Base-by-base conservation (phyloP, 2,888 invertebrate species). In the Ceramica pisi region DNA sequence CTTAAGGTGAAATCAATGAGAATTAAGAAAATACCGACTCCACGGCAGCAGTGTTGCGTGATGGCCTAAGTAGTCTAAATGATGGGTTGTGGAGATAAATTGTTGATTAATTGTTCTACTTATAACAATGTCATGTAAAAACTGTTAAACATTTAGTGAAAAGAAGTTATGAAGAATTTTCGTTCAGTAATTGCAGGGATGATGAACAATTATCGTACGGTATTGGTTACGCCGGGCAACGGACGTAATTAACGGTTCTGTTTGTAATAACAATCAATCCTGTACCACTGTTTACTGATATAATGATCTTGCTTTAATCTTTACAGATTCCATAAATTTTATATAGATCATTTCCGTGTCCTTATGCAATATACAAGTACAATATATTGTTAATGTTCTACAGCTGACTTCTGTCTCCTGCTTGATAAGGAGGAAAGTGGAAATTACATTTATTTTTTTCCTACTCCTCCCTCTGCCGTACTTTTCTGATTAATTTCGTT, bases 1-100 rank as follows among this genome's bases (percentile, higher is more conserved):
- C 86, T 87, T 88, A 84, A 89, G 88, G 92, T 90, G 93, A 93
- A 92, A 92, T 89, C 91, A 87, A 87, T 92, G 88, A 85, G 88
- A 89, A 86, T 86, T 80, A 84, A 83, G 81, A 86, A 85, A 88
- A 87, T 88, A 87, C 86, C 75, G 86, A 82, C 82, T 83, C 82
- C 78, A 73, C 86, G 67, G 77, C 76, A 59, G 79, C 82, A 84
- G 72, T 86, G 88, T 92, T 87, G 92, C 92, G 90, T 92, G 92
- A 83, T 89, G 80, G 83, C 83, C 72, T 84, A 38, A 57, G 14
- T 57, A 82, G 81, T 84, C 74, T 82, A 84, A 85, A 86, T 85
- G 80, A 83, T 87, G 63, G 57, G 64, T 71, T 75, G 67, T 67
- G 57, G 14, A 82, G 82, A 85, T 77, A 71, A 81, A 67, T 67